Evolutionary conservation across 2,797 vertebrate species (phyloP), one percentile per base, ranked within the genome.

Genomic region (Eutrigla gurnardus): DNA sequence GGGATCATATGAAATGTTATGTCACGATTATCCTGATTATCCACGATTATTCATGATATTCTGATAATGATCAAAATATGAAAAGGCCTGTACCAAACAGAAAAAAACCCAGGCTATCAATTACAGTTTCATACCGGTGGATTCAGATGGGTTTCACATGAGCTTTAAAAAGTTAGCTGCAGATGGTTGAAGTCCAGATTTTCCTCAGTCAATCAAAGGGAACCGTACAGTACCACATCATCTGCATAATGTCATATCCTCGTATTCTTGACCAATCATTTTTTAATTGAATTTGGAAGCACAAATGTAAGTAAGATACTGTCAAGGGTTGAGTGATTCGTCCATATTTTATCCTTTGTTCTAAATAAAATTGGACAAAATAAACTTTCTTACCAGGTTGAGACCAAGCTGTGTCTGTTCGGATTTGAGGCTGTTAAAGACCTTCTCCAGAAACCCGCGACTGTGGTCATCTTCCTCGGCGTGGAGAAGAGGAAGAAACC

Each of bases 381-480:
- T 47, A 0, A 0, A 39, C 46, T 9, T 14, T 40, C 11, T 4
- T 11, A 0, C 75, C 92, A 95, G 75, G 86, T 76, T 0, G 88
- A 92, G 78, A 78, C 93, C 73, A 93, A 91, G 69, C 94, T 99
- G 82, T 95, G 94, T 78, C 94, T 91, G 47, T 93, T 99, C 25
- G 60, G 66, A 46, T 80, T 91, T 1, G 81, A 92, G 1, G 94
- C 93, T 4, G 87, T 98, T 1, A 83, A 95, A 76, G 93, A 95
- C 45, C 94, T 92, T 7, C 74, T 97, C 65, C 84, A 79, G 36
- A 88, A 94, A 36, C 90, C 86, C 0, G 87, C 93, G n/a, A 66
- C 91, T 10, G 91, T 92, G 63, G 84, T 96, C 65, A 71, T 98
- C 88, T 99, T 98, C 89, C 94, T 99, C 32, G 97, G 98, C 63